Base-by-base conservation (phyloP, 2,888 invertebrate genomes). In the Trisateles emortualis region DNA sequence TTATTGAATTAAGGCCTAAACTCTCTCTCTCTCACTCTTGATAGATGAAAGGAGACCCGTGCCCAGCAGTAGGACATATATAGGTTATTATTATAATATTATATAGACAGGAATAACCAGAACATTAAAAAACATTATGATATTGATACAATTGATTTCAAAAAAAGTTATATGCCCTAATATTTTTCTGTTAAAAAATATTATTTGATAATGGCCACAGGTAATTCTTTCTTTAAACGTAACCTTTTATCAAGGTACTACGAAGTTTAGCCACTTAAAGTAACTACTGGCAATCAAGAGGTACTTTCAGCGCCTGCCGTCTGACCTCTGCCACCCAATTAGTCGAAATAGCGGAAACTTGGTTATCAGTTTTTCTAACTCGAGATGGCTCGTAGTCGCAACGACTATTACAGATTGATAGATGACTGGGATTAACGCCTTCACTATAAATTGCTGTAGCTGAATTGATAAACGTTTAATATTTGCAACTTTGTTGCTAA, bases 271-370 rank as follows among this genome's bases (percentile, higher is more conserved):
- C 11, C 22, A n/a, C 13, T 39, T 19, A 39, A 2, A 39, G 22
- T 24, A 22, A 19, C 3, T 22, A 39, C 22, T 24, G 13, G 39
- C 6, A 39, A 39, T 39, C 39, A 39, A 22, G 3, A 5, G 17
- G 19, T 13, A 13, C 39, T 39, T n/a, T 11, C 9, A 14, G n/a
- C 19, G 22, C 11, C 22, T 6, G n/a, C 8, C 14, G 10, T 8
- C 39, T 39, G 39, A 39, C 39, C 39, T 39, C 22, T 39, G 39
- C 24, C 11, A 39, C 19, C 39, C 13, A 39, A 39, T 39, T 39
- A 39, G 39, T 39, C 22, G 39, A 11, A 24, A 39, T 11, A 39
- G 22, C 39, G 22, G 22, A 10, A n/a, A 39, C 22, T 39, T 11
- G 8, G 19, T 38, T 24, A 39, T 39, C 39, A 39, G 39, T 39